phyloP scores from a whole-genome alignment of 1,140 invertebrate genomes.

The Dinothrombium tinctorium region DNA sequence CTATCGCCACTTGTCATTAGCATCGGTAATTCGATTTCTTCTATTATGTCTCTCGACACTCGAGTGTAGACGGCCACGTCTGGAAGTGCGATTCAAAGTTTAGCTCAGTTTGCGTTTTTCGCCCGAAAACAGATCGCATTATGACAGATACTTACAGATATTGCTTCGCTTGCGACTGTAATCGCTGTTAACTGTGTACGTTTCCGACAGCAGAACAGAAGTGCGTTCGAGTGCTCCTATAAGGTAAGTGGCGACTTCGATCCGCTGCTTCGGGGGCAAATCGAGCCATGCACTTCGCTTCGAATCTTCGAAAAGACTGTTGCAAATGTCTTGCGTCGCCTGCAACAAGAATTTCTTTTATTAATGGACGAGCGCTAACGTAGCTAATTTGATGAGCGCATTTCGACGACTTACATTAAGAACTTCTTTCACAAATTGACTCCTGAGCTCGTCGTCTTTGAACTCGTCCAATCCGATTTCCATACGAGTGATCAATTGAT shows the following conservation, averaged over 20 bases:
- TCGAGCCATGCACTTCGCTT: slow-evolving; percentile 69
- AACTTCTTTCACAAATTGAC: slow-evolving; percentile 59
- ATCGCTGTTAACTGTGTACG: slow-evolving; percentile 19
- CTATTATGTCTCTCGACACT: no score
- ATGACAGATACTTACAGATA: slow-evolving; percentile 5
- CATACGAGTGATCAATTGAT: slow-evolving; percentile 63
- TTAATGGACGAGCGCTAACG: no score
- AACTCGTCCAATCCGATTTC: slow-evolving; percentile 31
- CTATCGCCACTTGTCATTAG: no score
- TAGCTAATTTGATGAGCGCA: no score
- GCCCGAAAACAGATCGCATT: no score
- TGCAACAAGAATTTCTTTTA: no score
- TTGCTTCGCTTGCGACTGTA: not conserved
- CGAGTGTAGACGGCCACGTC: no score
- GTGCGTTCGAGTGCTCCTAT: slow-evolving; percentile 71
- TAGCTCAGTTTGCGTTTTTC: no score
- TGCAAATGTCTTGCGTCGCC: slow-evolving; percentile 37
- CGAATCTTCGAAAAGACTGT: slow-evolving; percentile 58
- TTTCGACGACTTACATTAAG: slow-evolving; percentile 22
- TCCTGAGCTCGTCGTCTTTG: slow-evolving; percentile 45
- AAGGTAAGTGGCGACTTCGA: slow-evolving; percentile 54
- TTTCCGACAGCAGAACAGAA: slow-evolving; percentile 65
- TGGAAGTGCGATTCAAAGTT: no score
- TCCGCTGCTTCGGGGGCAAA: slow-evolving; percentile 33
- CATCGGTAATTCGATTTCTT: no score